These are phyloP conservation scores for Nematopogon swammerdamellus DNA, from an alignment of 2,888 invertebrate species.

Conservation along the genomic window DNA sequence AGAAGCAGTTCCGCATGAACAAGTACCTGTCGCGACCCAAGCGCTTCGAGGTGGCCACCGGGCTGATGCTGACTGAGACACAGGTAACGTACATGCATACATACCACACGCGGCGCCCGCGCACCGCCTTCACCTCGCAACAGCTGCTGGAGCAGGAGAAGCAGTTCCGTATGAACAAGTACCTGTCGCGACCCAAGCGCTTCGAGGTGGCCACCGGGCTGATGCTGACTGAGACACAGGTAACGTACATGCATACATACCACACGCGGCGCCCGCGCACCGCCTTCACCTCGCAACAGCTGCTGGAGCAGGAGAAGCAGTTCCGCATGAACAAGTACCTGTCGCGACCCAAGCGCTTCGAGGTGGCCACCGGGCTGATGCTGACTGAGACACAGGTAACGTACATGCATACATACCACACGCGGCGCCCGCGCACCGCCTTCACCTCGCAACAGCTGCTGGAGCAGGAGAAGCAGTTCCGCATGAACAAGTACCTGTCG, in stretches of 20 bases:
- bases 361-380: conserved; percentile 96
- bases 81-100: conserved; percentile 63
- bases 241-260: conserved; percentile 33
- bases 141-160: conserved; percentile 96
- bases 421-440: conserved; percentile 95
- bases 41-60: conserved; percentile 97
- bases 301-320: conserved; percentile 96
- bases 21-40: conserved; percentile 98
- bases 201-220: conserved; percentile 98
- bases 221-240: conserved; percentile 98
- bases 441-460: conserved; percentile 97
- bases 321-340: conserved; percentile 99
- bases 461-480: conserved; percentile 97
- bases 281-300: conserved; percentile 96
- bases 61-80: conserved; percentile 96
- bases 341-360: conserved; percentile 95
- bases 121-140: conserved; percentile 98
- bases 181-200: conserved; percentile 94
- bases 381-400: conserved; percentile 96
- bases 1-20: conserved; percentile 98
- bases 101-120: too few relatives aligned
- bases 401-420: too few relatives aligned
- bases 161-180: conserved; percentile 98
- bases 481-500: conserved; percentile 98
- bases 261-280: too few relatives aligned